These are phyloP conservation scores for Deilephila porcellus DNA, from an alignment of 2,888 invertebrate genomes.

Conservation along the genomic window DNA sequence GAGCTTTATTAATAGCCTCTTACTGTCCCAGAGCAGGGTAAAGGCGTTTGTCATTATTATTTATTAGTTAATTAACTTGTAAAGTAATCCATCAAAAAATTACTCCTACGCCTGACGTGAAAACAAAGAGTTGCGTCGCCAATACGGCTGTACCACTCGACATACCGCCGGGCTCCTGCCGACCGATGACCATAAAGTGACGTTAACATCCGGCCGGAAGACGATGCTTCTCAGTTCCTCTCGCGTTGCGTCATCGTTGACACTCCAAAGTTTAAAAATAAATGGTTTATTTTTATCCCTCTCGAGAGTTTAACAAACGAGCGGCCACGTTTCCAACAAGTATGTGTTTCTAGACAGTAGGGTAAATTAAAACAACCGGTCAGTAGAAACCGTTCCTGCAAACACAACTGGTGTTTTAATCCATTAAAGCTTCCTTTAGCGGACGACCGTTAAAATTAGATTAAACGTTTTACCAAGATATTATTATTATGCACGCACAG, in stretches of 20 bases:
- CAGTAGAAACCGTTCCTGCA: constrained; percentile 38
- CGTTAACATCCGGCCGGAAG: constrained; percentile 54
- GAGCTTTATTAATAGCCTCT: constrained; percentile 24
- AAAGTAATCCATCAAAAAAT: constrained; percentile 20
- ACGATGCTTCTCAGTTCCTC: constrained; percentile 48
- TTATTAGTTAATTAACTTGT: constrained; percentile 25
- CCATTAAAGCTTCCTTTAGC: constrained; percentile 59
- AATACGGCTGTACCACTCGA: neutral
- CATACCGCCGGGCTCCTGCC: constrained; percentile 15
- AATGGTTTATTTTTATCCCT: constrained; percentile 6
- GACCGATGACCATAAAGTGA: constrained; percentile 45
- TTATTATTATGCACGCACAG: constrained; percentile 42
- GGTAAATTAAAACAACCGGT: constrained; percentile 23
- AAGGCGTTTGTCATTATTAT: constrained; percentile 17
- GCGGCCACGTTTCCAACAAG: constrained; percentile 10
- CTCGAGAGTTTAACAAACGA: constrained; percentile 12
- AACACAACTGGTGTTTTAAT: constrained; percentile 46
- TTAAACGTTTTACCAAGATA: constrained; percentile 52
- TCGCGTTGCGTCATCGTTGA: constrained; percentile 46
- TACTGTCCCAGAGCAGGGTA: constrained; percentile 9
- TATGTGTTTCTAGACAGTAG: constrained; percentile 15
- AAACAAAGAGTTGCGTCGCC: constrained; percentile 11
- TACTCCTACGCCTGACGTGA: neutral
- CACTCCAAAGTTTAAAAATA: constrained; percentile 20
- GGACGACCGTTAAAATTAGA: constrained; percentile 56